phyloP scores from a whole-genome alignment of 2,797 vertebrate genomes.

The Lepilemur ruficaudatus region DNA sequence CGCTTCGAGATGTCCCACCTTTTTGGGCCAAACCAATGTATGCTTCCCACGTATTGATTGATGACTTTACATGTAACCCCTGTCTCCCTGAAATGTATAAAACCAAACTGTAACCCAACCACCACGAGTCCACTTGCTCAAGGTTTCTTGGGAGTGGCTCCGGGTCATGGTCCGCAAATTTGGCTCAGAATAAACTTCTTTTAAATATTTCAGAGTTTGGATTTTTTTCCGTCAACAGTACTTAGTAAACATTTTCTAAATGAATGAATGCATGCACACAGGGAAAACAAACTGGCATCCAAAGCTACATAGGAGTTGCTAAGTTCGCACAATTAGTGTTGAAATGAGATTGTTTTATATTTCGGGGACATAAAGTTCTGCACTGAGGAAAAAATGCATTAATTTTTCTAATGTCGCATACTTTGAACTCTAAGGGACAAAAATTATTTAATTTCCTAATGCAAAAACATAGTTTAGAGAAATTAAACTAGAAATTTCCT shows the following conservation, averaged over 20 bases:
- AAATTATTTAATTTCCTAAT: conserved; percentile 53
- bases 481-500: conserved; percentile 44
- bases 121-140: too few species aligned
- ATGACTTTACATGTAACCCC: too few species aligned
- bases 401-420: conserved; percentile 36
- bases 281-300: neutral
- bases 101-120: too few species aligned
- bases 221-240: too few species aligned
- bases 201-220: too few species aligned
- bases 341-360: conserved; percentile 11
- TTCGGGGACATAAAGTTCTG: conserved; percentile 17
- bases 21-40: too few species aligned
- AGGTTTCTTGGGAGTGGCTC: too few species aligned
- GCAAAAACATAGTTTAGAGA: conserved; percentile 13
- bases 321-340: neutral
- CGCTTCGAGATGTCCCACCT: too few species aligned
- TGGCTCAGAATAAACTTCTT: too few species aligned
- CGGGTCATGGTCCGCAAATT: too few species aligned
- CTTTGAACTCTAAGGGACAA: conserved; percentile 10
- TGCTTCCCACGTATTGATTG: too few species aligned
- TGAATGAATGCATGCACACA: neutral
- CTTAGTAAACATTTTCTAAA: neutral
- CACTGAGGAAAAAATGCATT: neutral
- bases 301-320: neutral
- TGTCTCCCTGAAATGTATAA: too few species aligned